Evolutionary conservation across 2,797 vertebrate genomes (phyloP).

Genomic region (Amazona finschi): DNA sequence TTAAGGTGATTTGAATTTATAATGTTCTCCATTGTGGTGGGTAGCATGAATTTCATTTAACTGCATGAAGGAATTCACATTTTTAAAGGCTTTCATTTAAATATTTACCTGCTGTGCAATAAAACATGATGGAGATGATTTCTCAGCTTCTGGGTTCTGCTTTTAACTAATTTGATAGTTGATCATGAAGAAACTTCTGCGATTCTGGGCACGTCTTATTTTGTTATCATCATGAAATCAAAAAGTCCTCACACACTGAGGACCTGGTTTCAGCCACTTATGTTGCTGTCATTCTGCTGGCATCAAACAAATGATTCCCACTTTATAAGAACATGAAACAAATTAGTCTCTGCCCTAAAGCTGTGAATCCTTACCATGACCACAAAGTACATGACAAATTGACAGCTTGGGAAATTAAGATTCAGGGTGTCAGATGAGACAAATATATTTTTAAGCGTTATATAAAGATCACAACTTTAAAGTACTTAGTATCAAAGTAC

Average conservation of each 20-base stretch:
- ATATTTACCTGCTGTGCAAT: neutral
- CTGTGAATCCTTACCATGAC: neutral
- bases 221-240: neutral
- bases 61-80: neutral
- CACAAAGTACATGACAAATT: neutral
- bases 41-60: neutral
- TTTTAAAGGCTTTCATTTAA: conserved; percentile 9
- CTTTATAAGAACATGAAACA: neutral
- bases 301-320: neutral
- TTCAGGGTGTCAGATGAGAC: neutral
- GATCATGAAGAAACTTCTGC: neutral
- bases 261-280: neutral
- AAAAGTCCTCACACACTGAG: neutral
- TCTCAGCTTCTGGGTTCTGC: neutral
- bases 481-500: neutral
- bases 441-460: neutral
- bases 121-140: neutral
- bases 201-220: neutral
- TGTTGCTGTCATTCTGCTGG: neutral
- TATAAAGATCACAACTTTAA: neutral
- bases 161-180: neutral
- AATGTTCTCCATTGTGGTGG: neutral
- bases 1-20: neutral
- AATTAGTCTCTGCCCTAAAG: neutral
- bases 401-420: neutral